Evolutionary conservation across 2,888 invertebrate genomes (phyloP), one percentile per base, ranked within the genome.

Genomic region (Helicoverpa assulta): DNA sequence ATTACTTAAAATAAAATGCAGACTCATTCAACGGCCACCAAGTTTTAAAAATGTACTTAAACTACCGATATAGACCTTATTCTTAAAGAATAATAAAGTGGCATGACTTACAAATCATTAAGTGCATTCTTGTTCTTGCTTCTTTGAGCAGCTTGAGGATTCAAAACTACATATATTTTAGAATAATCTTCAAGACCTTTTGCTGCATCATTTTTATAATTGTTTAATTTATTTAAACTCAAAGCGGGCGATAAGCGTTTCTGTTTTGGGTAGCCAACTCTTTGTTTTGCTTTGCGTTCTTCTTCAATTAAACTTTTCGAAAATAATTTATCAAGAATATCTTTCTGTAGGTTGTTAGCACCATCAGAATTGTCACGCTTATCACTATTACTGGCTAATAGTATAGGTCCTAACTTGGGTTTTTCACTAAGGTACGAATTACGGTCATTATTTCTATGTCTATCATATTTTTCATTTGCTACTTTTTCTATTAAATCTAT

Each of bases 121-220:
- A 93, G 67, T 19, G 83, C 75, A 18, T 84, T 81, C 66, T 85
- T 81, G 81, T 84, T 85, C 75, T 78, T 67, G 71, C 82, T 88
- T 10, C 83, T 86, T 76, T 83, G 69, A 8, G 90, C 53, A 16
- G 85, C 89, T 53, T 84, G 73, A 26, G 91, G 88, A 70, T 92
- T 89, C 47, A 93, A 75, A 63, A 94, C 80, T 18, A 94, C 78
- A 56, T 89, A 92, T 55, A 93, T 80, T 83, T 91, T 91, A 2
- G 91, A 90, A 83, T 91, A 91, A 29, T 88, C 82, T 55, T 85
- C 81, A 3, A 85, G 68, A 60, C 71, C 72, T 19, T 37, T 63
- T 18, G 61, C 40, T 52, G 73, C 65, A 7, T 54, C 54, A 51
- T 75, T 61, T 19, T 54, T 75, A 40, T 78, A 68, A 18, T 60